These are phyloP conservation scores for Gallinago jamesoni DNA, from an alignment of 2,113 vertebrate species.

Conservation along the genomic window DNA sequence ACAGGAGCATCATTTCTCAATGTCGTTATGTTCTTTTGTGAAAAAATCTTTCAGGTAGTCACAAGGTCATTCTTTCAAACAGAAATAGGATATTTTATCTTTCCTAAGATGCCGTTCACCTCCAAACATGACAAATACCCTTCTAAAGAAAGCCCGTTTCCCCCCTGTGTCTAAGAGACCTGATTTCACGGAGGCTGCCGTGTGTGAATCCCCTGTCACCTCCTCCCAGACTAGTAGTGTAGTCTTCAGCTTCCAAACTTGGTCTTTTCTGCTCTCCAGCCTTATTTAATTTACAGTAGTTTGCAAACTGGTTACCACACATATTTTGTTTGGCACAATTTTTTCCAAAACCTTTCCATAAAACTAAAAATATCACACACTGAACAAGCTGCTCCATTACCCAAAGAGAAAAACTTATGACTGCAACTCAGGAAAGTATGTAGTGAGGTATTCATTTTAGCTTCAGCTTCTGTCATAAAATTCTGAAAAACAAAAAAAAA, in stretches of 20 bases:
- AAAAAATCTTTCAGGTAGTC: not conserved
- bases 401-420: slow-evolving; percentile 39
- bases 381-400: slow-evolving; percentile 50
- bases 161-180: not conserved
- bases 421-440: slow-evolving; percentile 26
- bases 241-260: not conserved
- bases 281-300: slow-evolving; percentile 38
- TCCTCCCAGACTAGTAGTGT: not conserved
- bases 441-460: slow-evolving; percentile 59
- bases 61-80: not conserved
- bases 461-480: slow-evolving; percentile 63
- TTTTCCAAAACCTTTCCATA: slow-evolving; percentile 57
- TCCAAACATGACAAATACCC: not conserved
- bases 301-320: slow-evolving; percentile 21
- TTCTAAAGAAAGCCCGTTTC: not conserved
- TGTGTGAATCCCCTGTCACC: not conserved
- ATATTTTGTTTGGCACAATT: slow-evolving; percentile 49
- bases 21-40: not conserved
- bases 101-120: not conserved
- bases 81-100: not conserved
- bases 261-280: slow-evolving; percentile 22
- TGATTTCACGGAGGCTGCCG: not conserved
- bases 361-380: slow-evolving; percentile 61
- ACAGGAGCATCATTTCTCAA: not conserved
- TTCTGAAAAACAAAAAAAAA: slow-evolving; percentile 75